Percentiles rank a stretch among this genome's conserved stretches.
Conservation (phyloP, 2,797 vertebrate genomes). For the Passerculus sandwichensis region DNA sequence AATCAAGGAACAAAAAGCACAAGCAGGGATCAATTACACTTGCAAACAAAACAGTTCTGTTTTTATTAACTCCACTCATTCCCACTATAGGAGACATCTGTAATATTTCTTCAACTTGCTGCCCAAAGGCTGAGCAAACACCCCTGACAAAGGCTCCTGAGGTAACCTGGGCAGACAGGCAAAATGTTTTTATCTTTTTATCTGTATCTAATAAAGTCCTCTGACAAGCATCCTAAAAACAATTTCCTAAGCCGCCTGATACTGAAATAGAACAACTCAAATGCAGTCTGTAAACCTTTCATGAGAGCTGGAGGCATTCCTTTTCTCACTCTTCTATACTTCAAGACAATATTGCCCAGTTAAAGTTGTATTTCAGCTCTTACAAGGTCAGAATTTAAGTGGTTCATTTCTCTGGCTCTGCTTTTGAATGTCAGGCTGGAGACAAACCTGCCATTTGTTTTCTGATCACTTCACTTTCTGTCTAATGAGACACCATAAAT, state of each 20-base stretch:
- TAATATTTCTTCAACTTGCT: not conserved
- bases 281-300: not conserved
- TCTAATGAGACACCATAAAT: not conserved
- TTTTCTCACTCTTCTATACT: not conserved
- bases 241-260: not conserved
- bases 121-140: not conserved
- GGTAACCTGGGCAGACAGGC: not conserved
- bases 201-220: not conserved
- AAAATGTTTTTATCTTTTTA: not conserved
- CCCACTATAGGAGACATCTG: not conserved
- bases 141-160: not conserved
- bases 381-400: not conserved
- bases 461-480: not conserved
- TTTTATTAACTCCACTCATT: not conserved
- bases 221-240: not conserved
- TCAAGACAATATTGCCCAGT: not conserved
- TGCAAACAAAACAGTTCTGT: not conserved
- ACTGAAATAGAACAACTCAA: not conserved
- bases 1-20: not conserved
- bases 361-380: not conserved
- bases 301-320: not conserved
- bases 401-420: not conserved
- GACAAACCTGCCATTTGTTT: not conserved
- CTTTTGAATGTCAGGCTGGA: not conserved
- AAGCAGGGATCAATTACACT: not conserved